These are phyloP conservation scores for Drosophila mauritiana DNA, from an alignment of 1,140 invertebrate genomes.

Conservation along the genomic window DNA sequence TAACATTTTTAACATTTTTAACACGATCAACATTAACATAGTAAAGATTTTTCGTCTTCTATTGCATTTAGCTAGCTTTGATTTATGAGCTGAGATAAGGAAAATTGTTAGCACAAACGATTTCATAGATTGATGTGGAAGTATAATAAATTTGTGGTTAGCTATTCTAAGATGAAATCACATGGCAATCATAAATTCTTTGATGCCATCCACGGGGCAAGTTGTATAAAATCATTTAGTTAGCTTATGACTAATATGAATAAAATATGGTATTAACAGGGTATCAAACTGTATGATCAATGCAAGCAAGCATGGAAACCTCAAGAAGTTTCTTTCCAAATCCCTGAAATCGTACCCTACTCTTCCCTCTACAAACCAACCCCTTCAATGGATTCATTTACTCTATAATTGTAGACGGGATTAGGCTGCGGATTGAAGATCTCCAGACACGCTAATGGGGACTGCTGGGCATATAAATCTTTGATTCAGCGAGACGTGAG, in stretches of 20 bases:
- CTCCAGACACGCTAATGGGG: conserved; percentile 41
- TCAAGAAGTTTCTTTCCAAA: not conserved
- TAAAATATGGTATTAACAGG: no score
- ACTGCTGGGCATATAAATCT: conserved; percentile 28
- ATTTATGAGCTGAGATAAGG: conserved; percentile 20
- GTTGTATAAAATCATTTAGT: no score
- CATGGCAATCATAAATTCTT: not conserved
- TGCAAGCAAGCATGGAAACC: not conserved
- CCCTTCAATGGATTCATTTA: conserved; percentile 24
- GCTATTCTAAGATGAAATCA: not conserved
- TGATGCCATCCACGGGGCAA: no score
- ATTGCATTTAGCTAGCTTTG: conserved; percentile 13
- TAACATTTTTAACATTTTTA: conserved; percentile 26
- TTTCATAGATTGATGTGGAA: conserved; percentile 5
- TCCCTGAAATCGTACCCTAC: not conserved
- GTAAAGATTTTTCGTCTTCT: conserved; percentile 10
- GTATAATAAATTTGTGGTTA: conserved; percentile 5
- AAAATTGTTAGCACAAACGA: conserved; percentile 10
- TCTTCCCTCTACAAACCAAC: not conserved
- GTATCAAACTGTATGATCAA: no score
- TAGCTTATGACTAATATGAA: no score
- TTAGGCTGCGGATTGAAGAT: conserved; percentile 18
- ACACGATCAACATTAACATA: conserved; percentile 30
- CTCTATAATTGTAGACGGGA: conserved; percentile 3
- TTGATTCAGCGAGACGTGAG: conserved; percentile 64